Base-by-base conservation (phyloP, 2,797 vertebrate genomes). In the Sebastes diaconus region DNA sequence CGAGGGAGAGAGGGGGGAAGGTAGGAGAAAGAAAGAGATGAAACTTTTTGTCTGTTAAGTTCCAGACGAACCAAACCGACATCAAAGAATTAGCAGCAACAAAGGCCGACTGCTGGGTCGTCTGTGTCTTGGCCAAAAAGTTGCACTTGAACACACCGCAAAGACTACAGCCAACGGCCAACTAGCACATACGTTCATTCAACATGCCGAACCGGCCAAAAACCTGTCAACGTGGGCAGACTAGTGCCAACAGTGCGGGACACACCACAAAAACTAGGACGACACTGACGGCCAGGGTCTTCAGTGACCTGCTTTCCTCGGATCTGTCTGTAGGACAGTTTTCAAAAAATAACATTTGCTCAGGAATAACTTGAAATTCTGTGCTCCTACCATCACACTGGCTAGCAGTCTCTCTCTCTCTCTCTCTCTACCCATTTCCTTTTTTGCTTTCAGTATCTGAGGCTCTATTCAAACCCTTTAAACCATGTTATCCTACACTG, bases 31-130 rank as follows among this genome's bases (percentile, higher is more conserved):
- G 39, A 75, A 59, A 30, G 5, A 30, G 7, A 58, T 55, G 16
- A 34, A 82, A 59, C 4, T 25, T 70, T 80, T 61, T 29, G 27
- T 39, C 75, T 57, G 67, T 78, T 77, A 71, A 52, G 46, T 9
- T 52, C 46, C 46, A 52, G 46, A n/a, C 46, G 46, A 52, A 52
- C 46, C 46, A 52, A 52, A n/a, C 46, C 46, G 46, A 52, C 46
- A 52, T 52, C 18, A 52, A 52, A 52, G 46, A 52, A 52, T 20
- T 52, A 52, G 46, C 46, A 52, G 46, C 46, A 20, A 52, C 18
- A 52, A 52, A 52, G 18, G 46, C 46, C 18, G 18, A 52, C 46
- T 52, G 46, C 18, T 50, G 46, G 46, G 46, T 50, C 18, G 8
- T 8, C 46, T 50, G 46, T 50, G 46, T 52, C 46, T n/a, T 52